Conservation (phyloP, 2,113 vertebrate species). For the Protobothrops mucrosquamatus region DNA sequence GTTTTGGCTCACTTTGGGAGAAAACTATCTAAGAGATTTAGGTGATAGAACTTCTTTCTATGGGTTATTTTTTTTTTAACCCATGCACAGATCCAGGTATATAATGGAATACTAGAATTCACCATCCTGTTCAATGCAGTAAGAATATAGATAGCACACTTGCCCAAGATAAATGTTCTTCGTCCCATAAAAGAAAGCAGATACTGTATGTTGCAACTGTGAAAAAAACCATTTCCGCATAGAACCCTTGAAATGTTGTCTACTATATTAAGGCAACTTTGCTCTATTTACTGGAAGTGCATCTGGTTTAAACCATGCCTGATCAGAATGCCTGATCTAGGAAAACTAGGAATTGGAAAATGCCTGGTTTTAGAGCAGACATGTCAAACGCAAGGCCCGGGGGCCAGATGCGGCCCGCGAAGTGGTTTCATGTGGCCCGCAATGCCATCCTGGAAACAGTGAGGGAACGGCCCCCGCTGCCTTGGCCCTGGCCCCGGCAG, state of each 20-base stretch:
- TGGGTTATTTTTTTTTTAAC: background rate
- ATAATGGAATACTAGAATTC: background rate
- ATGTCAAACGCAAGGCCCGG: no score
- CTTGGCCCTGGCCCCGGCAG: no score
- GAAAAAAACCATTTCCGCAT: background rate
- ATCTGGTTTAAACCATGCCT: background rate
- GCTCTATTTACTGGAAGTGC: background rate
- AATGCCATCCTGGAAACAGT: no score
- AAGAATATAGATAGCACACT: background rate
- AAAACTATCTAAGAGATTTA: background rate
- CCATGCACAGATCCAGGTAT: background rate
- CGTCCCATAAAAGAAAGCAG: background rate
- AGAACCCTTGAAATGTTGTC: background rate
- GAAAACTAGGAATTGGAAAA: no score
- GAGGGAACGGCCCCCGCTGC: no score
- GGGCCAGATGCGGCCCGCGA: no score
- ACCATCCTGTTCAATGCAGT: background rate
- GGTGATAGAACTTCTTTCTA: background rate
- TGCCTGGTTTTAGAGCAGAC: background rate
- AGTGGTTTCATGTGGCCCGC: no score
- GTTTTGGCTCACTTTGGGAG: background rate
- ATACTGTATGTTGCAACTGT: background rate
- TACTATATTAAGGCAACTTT: background rate
- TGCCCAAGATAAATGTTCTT: background rate
- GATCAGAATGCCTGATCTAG: background rate